phyloP scores from a whole-genome alignment of 2,888 invertebrate genomes.

The Scaptomyza reducta region DNA sequence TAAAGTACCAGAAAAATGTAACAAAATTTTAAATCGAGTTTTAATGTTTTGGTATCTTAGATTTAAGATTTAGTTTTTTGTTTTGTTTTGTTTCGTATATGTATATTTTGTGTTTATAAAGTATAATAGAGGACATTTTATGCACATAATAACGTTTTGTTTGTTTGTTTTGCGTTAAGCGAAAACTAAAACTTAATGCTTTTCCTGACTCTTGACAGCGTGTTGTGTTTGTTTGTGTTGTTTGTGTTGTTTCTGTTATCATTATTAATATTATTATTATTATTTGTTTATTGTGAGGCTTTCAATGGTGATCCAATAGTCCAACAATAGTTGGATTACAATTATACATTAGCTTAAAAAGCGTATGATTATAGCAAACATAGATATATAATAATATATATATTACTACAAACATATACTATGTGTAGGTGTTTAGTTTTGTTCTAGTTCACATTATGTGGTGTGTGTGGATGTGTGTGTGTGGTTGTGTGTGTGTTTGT shows the following conservation, averaged over 20 bases:
- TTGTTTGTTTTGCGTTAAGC: too few relatives aligned
- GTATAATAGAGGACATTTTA: constrained; percentile 32
- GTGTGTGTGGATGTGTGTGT: constrained; percentile 10
- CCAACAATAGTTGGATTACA: constrained; percentile 49
- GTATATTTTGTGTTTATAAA: constrained; percentile 33
- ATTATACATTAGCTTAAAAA: constrained; percentile 67
- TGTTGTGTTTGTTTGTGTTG: constrained; percentile 7
- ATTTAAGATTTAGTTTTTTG: constrained; percentile 8
- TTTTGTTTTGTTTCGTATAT: constrained; percentile 12
- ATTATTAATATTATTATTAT: constrained; percentile 9
- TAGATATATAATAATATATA: constrained; percentile 23
- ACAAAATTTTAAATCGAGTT: constrained; percentile 6
- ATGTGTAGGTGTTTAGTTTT: constrained; percentile 9
- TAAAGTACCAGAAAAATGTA: constrained; percentile 8
- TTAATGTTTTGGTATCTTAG: constrained; percentile 11
- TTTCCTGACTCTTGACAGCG: constrained; percentile 20
- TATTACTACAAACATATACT: constrained; percentile 1
- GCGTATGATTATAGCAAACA: constrained; percentile 66
- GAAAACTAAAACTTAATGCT: constrained; percentile 20
- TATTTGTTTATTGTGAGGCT: constrained; percentile 47
- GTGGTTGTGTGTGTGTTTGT: neutral
- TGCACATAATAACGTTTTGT: constrained; percentile 9
- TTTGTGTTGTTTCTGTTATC: constrained; percentile 7
- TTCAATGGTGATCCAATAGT: constrained; percentile 52
- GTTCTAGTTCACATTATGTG: constrained; percentile 1